Percentiles rank a stretch among this genome's conserved stretches.
phyloP scores from a whole-genome alignment of 2,797 vertebrate species.

The Falco novaeseelandiae region DNA sequence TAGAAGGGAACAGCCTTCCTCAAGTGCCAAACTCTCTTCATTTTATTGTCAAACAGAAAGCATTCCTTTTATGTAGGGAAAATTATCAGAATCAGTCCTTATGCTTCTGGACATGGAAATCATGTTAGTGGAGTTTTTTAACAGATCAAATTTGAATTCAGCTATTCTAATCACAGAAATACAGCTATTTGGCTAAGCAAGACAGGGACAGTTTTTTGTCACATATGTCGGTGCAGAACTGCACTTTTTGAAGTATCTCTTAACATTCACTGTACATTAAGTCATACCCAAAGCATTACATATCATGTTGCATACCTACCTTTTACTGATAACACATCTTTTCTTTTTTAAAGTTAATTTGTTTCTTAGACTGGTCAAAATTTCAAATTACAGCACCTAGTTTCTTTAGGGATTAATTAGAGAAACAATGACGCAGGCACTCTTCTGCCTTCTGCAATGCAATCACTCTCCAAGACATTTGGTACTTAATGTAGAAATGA shows the following conservation, averaged over 20 bases:
- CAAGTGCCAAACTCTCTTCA: background rate
- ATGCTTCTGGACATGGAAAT: background rate
- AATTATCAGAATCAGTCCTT: background rate
- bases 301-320: background rate
- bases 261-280: background rate
- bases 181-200: background rate
- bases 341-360: background rate
- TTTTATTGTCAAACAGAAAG: background rate
- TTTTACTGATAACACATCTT: background rate
- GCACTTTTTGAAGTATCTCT: background rate
- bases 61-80: background rate
- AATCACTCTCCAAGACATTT: background rate
- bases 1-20: background rate
- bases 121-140: background rate
- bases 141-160: background rate
- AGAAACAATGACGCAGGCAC: background rate
- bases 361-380: background rate
- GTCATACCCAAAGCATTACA: background rate
- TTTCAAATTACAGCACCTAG: background rate
- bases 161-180: background rate
- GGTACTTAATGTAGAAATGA: background rate
- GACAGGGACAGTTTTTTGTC: background rate
- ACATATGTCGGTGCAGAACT: background rate
- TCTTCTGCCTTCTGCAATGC: background rate
- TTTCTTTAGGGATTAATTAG: background rate